phyloP scores from a whole-genome alignment of 2,888 invertebrate genomes.

The Choristoneura rosaceana region DNA sequence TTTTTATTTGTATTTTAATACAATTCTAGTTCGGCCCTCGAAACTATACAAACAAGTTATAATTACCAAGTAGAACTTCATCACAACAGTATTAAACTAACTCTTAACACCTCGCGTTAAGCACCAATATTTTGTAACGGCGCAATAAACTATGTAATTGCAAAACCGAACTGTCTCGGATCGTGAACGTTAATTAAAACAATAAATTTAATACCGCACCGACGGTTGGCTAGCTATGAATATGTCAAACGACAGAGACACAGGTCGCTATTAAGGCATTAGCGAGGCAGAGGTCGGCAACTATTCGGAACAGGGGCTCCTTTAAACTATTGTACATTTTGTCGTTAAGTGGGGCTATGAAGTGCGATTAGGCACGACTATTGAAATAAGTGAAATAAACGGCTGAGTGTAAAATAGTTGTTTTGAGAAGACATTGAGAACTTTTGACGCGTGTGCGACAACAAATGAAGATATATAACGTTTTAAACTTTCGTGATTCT shows the following conservation, averaged over 20 bases:
- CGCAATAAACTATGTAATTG: constrained; percentile 66
- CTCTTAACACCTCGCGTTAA: constrained; percentile 26
- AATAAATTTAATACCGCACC: constrained; percentile 63
- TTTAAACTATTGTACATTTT: constrained; percentile 74
- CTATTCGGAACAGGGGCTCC: constrained; percentile 66
- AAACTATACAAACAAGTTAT: background rate
- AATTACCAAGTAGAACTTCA: background rate
- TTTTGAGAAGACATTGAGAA: too few relatives aligned
- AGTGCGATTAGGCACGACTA: constrained; percentile 24
- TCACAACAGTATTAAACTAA: background rate
- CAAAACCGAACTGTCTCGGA: constrained; percentile 64
- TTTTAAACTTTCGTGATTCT: too few relatives aligned
- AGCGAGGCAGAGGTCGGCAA: constrained; percentile 69
- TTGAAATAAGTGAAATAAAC: too few relatives aligned
- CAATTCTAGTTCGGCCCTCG: too few relatives aligned
- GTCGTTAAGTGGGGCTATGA: constrained; percentile 62
- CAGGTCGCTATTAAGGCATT: constrained; percentile 63
- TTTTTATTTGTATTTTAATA: too few relatives aligned
- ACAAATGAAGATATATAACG: too few relatives aligned
- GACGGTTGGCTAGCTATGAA: constrained; percentile 59
- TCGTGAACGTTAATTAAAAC: constrained; percentile 73
- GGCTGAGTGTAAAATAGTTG: too few relatives aligned
- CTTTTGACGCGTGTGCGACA: too few relatives aligned
- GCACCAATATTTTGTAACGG: constrained; percentile 37
- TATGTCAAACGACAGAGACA: constrained; percentile 65